phyloP scores from a whole-genome alignment of 2,797 vertebrate species.

The Pseudomugil tenellus region DNA sequence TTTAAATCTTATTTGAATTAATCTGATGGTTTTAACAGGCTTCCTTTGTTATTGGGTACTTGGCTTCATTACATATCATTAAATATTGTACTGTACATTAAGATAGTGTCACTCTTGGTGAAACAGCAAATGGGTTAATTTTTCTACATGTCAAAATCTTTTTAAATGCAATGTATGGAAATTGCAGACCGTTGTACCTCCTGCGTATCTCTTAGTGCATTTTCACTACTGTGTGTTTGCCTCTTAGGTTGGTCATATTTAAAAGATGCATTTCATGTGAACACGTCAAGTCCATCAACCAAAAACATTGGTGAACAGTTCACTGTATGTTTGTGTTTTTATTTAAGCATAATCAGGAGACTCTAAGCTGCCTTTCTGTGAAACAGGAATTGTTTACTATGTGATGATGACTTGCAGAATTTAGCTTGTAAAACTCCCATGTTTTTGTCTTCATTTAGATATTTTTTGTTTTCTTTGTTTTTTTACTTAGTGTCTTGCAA shows the following conservation, averaged over 20 bases:
- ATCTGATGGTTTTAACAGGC: neutral
- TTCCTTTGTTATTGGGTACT: neutral
- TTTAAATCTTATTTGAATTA: neutral
- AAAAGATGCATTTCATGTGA: slow-evolving; percentile 24
- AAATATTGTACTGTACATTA: neutral
- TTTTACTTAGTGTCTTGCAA: slow-evolving; percentile 18
- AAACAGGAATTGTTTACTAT: slow-evolving; percentile 57
- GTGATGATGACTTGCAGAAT: slow-evolving; percentile 41
- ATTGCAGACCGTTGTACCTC: slow-evolving; percentile 10
- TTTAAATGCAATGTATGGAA: slow-evolving; percentile 16
- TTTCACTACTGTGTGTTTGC: slow-evolving; percentile 7
- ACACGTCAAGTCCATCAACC: slow-evolving; percentile 7
- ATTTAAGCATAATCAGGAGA: slow-evolving; percentile 24
- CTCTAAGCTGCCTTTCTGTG: slow-evolving; percentile 65
- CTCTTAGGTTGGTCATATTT: slow-evolving; percentile 14
- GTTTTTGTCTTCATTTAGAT: slow-evolving; percentile 45
- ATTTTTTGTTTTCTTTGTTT: too few relatives aligned
- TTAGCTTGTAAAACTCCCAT: slow-evolving; percentile 30
- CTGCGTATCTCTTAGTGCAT: slow-evolving; percentile 25
- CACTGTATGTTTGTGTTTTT: slow-evolving; percentile 37
- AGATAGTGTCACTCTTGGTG: neutral
- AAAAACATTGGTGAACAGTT: slow-evolving; percentile 11
- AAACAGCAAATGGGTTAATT: neutral
- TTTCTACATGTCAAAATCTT: neutral
- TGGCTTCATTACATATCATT: neutral